Percentiles rank a stretch among this genome's conserved stretches.
Evolutionary conservation across 2,888 invertebrate genomes (phyloP).

Genomic region (Coelopa pilipes): DNA sequence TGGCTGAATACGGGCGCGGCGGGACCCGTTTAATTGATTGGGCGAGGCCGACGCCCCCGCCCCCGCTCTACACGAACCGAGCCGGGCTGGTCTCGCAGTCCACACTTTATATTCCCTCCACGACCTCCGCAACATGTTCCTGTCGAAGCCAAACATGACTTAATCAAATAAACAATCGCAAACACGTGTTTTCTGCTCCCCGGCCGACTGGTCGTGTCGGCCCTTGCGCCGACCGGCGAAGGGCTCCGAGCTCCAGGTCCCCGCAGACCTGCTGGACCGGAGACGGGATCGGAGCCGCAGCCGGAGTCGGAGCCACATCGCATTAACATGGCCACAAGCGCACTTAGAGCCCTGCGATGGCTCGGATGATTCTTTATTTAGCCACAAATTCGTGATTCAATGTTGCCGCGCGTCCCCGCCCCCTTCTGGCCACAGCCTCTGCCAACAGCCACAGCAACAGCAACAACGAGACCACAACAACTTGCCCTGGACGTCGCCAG

Average conservation of each 20-base stretch:
- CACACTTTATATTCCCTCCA: neutral
- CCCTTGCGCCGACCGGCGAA: constrained; percentile 7
- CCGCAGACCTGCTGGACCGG: constrained; percentile 16
- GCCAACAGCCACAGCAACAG: too few species aligned
- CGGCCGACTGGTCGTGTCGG: constrained; percentile 23
- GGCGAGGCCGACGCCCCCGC: neutral
- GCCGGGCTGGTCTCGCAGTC: neutral
- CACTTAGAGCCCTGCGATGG: constrained; percentile 40
- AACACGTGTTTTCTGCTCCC: constrained; percentile 45
- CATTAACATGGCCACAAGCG: constrained; percentile 40
- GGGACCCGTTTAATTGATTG: neutral
- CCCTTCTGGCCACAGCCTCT: neutral
- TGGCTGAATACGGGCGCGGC: too few species aligned
- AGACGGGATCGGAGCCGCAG: too few species aligned
- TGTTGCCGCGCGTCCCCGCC: constrained; percentile 6
- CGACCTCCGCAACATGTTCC: constrained; percentile 7
- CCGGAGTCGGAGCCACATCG: too few species aligned
- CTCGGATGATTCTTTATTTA: constrained; percentile 45
- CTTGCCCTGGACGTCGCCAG: too few species aligned
- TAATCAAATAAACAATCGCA: constrained; percentile 46
- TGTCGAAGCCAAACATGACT: constrained; percentile 33
- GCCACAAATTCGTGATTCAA: constrained; percentile 47
- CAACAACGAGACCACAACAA: too few species aligned
- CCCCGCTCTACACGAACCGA: neutral
- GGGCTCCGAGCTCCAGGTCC: too few species aligned